Evolutionary conservation across 2,113 vertebrate species (phyloP).

Genomic region (Sylvia atricapilla): DNA sequence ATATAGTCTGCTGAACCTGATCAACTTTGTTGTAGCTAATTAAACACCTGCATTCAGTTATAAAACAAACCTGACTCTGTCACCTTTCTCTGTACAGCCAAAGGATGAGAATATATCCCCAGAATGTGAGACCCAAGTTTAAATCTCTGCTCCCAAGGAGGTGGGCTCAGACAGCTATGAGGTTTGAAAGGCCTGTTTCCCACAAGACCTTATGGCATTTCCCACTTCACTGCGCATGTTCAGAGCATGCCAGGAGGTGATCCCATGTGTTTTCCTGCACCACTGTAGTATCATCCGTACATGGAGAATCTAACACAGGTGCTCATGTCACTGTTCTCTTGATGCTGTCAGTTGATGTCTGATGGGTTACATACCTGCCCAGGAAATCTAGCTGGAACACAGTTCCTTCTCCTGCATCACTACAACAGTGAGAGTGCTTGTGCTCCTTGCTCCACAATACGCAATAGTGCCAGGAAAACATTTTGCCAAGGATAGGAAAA

Average conservation of each 20-base stretch:
- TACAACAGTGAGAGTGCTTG: background rate
- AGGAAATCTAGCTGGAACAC: background rate
- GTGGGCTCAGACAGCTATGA: background rate
- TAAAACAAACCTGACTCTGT: background rate
- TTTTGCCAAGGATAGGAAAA: slow-evolving; percentile 58
- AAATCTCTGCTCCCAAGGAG: background rate
- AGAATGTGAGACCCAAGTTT: background rate
- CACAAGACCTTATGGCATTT: background rate
- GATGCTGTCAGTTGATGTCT: background rate
- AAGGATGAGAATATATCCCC: background rate
- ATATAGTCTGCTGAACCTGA: background rate
- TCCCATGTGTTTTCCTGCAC: background rate
- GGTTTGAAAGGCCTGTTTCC: background rate
- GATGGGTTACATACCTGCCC: background rate
- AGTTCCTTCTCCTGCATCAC: background rate
- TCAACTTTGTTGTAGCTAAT: background rate
- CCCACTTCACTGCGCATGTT: background rate
- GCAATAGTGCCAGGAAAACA: background rate
- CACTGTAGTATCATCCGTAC: background rate
- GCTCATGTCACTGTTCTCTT: background rate
- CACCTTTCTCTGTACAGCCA: background rate
- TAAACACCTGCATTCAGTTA: slow-evolving; percentile 5
- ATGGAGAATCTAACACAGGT: background rate
- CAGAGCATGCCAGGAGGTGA: background rate
- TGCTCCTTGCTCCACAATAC: background rate